Percentiles rank a stretch among this genome's conserved stretches.
Conservation (phyloP, 2,797 vertebrate species). For the Peromyscus eremicus region DNA sequence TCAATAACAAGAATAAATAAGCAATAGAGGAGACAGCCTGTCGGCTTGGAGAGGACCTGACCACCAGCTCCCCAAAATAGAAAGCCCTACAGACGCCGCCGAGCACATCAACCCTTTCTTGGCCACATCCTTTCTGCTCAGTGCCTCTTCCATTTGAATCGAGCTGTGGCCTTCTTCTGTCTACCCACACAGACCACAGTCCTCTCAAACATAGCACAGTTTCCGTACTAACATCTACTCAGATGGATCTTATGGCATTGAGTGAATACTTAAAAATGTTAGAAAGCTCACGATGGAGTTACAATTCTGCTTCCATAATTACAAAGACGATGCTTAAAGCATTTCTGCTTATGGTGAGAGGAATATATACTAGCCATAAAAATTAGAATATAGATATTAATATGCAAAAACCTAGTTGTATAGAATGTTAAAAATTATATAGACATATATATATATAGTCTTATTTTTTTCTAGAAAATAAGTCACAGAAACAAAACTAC, state of each 20-base stretch:
- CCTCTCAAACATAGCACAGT: background rate
- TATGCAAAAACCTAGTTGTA: background rate
- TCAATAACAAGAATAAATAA: constrained; percentile 66
- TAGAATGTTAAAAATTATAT: background rate
- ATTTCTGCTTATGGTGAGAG: background rate
- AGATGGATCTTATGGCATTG: background rate
- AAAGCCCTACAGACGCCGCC: background rate
- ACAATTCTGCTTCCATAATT: background rate
- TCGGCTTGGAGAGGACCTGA: constrained; percentile 14
- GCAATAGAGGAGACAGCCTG: constrained; percentile 29
- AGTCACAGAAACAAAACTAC: background rate
- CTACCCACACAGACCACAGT: constrained; percentile 53
- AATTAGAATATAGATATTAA: background rate
- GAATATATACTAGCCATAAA: constrained; percentile 32
- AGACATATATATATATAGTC: background rate
- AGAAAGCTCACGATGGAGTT: background rate
- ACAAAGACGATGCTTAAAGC: background rate
- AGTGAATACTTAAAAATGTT: background rate
- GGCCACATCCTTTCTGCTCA: constrained; percentile 63
- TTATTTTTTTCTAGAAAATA: background rate
- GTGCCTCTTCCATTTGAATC: constrained; percentile 51
- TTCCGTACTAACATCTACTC: background rate
- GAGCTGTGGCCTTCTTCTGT: constrained; percentile 68
- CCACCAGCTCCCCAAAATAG: constrained; percentile 59
- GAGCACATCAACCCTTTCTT: background rate